Percentiles rank a stretch among this genome's conserved stretches.
Conservation (phyloP, 2,797 vertebrate species). For the Anguilla marmorata region DNA sequence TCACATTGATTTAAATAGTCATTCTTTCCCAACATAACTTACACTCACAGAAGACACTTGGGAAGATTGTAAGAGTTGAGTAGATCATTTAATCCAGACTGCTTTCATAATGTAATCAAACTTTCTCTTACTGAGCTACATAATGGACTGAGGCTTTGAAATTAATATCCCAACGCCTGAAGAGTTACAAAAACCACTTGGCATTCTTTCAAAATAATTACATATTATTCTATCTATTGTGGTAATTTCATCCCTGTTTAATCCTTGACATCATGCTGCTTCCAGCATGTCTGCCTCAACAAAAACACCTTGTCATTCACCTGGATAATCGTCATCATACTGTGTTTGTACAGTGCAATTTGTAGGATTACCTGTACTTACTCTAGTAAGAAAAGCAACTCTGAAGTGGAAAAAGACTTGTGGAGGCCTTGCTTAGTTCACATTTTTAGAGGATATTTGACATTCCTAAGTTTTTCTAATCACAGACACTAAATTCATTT, state of each 20-base stretch:
- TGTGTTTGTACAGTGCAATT: constrained; percentile 4
- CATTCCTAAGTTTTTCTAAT: not conserved
- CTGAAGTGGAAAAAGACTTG: not conserved
- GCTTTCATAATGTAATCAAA: not conserved
- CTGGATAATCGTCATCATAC: not conserved
- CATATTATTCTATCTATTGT: not conserved
- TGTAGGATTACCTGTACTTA: constrained; percentile 17
- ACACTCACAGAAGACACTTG: not conserved
- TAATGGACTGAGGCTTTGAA: not conserved
- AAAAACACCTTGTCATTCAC: constrained; percentile 7
- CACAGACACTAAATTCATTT: not conserved
- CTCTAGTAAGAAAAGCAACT: not conserved
- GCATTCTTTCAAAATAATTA: not conserved
- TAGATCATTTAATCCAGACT: constrained; percentile 5
- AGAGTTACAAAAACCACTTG: not conserved
- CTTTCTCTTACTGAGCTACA: constrained; percentile 4
- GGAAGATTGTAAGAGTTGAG: constrained; percentile 1
- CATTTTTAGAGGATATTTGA: not conserved
- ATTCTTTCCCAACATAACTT: not conserved
- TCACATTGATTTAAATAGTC: not conserved
- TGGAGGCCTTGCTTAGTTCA: not conserved
- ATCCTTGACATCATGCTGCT: not conserved
- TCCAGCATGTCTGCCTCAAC: constrained; percentile 9
- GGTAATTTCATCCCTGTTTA: not conserved
- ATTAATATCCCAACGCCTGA: not conserved